Evolutionary conservation across 2,797 vertebrate species (phyloP).

Genomic region (Characodon lateralis): DNA sequence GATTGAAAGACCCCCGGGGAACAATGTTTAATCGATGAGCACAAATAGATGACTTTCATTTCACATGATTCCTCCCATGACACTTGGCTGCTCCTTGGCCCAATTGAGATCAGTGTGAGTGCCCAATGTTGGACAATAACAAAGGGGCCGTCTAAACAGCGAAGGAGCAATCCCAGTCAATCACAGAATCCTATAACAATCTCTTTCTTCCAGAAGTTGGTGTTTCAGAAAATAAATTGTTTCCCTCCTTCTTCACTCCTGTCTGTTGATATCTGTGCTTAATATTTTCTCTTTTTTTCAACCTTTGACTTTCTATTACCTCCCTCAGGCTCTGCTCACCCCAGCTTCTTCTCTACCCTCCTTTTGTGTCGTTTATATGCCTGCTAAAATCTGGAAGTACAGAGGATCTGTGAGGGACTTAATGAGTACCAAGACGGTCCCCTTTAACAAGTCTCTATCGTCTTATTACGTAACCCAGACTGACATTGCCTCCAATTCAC

Average conservation of each 20-base stretch:
- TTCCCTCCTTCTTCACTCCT: neutral
- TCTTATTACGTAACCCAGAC: conserved; percentile 22
- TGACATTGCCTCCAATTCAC: conserved; percentile 22
- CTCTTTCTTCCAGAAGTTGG: neutral
- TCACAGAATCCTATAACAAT: conserved; percentile 35
- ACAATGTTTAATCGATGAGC: conserved; percentile 70
- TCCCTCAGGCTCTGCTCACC: conserved; percentile 7
- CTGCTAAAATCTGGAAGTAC: conserved; percentile 25
- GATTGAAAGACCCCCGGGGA: conserved; percentile 63
- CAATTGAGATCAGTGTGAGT: conserved; percentile 22
- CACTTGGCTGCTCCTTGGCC: conserved; percentile 25
- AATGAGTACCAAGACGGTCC: conserved; percentile 36
- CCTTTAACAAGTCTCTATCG: conserved; percentile 37
- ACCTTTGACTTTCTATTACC: neutral
- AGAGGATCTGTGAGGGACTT: conserved; percentile 10
- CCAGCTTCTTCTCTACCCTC: neutral
- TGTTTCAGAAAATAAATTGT: conserved; percentile 22
- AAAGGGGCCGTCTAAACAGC: conserved; percentile 23
- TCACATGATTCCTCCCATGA: conserved; percentile 40
- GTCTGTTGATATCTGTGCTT: conserved; percentile 9
- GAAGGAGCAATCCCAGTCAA: conserved; percentile 32
- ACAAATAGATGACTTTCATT: conserved; percentile 73
- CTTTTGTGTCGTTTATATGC: conserved; percentile 19
- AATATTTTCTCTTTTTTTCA: neutral
- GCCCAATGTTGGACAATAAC: conserved; percentile 30